These are phyloP conservation scores for Mus spicilegus DNA, from an alignment of 2,113 vertebrate genomes.

Conservation along the genomic window DNA sequence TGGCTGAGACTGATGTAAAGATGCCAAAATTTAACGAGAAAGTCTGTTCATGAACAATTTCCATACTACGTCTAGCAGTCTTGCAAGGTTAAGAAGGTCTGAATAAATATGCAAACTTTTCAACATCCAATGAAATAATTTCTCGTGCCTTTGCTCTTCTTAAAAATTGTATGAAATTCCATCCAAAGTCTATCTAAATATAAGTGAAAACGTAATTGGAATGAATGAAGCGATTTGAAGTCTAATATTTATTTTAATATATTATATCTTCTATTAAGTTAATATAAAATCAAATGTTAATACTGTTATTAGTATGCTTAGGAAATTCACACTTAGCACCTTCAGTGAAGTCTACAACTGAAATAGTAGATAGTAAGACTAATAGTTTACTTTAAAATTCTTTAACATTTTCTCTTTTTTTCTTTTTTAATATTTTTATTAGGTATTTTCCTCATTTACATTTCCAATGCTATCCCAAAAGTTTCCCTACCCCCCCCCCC, in stretches of 20 bases:
- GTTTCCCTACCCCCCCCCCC: no score
- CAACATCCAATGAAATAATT: slow-evolving; percentile 53
- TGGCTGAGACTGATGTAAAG: slow-evolving; percentile 41
- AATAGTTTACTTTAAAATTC: slow-evolving; percentile 36
- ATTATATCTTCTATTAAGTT: slow-evolving; percentile 40
- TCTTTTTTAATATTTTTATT: no score
- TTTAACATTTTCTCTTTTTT: not conserved
- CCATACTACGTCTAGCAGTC: slow-evolving; percentile 57
- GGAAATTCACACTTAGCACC: not conserved
- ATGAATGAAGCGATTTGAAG: slow-evolving; percentile 55
- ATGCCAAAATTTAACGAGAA: slow-evolving; percentile 75
- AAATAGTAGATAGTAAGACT: slow-evolving; percentile 18
- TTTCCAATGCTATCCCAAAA: no score
- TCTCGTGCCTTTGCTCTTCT: slow-evolving; percentile 43
- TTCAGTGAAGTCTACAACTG: slow-evolving; percentile 34
- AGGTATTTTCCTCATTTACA: no score
- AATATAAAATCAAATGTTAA: slow-evolving; percentile 64
- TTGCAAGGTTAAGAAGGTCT: slow-evolving; percentile 68
- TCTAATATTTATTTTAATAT: slow-evolving; percentile 70
- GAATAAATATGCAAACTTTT: slow-evolving; percentile 68
- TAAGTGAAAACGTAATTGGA: slow-evolving; percentile 51
- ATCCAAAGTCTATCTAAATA: slow-evolving; percentile 49
- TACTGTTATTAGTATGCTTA: slow-evolving; percentile 35
- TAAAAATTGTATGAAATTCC: slow-evolving; percentile 58
- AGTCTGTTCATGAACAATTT: slow-evolving; percentile 56